Evolutionary conservation across 37 sponge, comb jelly and placozoan species (phyloP).

Genomic region (Corticium candelabrum): DNA sequence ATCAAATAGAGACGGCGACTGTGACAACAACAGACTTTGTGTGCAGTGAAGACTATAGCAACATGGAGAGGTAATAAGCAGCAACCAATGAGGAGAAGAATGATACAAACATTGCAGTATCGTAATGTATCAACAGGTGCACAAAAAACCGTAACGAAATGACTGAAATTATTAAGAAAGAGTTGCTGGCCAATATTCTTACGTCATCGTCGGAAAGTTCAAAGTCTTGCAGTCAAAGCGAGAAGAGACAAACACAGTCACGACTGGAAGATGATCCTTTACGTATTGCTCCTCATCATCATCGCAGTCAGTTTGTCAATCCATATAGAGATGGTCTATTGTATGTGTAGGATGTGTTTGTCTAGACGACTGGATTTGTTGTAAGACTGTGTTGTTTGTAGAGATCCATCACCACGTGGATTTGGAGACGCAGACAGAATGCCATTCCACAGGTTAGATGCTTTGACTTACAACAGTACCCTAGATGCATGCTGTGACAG

Average conservation of each 20-base stretch:
- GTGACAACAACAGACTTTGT: no score
- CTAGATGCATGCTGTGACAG: no score
- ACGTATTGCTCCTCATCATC: not conserved
- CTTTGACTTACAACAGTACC: no score
- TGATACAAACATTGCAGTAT: no score
- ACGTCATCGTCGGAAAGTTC: not conserved
- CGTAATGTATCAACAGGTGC: not conserved
- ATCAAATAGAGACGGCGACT: not conserved
- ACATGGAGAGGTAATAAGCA: no score
- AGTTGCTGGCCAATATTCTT: not conserved
- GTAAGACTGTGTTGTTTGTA: no score
- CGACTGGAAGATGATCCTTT: not conserved
- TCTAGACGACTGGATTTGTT: no score
- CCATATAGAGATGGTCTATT: not conserved
- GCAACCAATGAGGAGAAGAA: no score
- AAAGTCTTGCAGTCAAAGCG: no score
- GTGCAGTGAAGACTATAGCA: no score
- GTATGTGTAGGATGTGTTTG: not conserved
- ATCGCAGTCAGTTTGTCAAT: not conserved
- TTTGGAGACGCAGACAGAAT: slow-evolving; percentile 2
- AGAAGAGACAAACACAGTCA: no score
- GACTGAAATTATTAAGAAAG: not conserved
- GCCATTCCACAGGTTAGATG: no score
- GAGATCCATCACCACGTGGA: not conserved
- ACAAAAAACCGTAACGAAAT: not conserved